These are phyloP conservation scores for Drosophila ambigua DNA, from an alignment of 1,140 invertebrate species.

Conservation along the genomic window DNA sequence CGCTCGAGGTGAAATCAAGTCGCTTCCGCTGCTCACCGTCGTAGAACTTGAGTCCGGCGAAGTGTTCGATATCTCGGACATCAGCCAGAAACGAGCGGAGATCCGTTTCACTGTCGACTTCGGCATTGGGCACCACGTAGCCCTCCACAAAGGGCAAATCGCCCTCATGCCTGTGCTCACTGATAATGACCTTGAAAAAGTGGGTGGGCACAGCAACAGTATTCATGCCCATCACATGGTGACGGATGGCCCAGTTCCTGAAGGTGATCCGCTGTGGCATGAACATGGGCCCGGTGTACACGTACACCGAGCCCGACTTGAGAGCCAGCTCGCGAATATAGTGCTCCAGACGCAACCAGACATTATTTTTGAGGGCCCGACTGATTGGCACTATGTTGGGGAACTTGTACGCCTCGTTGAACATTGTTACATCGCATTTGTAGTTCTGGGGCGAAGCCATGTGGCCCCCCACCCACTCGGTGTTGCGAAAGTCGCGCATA, in stretches of 20 bases:
- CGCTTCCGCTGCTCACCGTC: constrained; percentile 86
- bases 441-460: constrained; percentile 89
- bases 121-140: constrained; percentile 96
- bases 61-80: constrained; percentile 94
- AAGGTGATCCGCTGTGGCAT: constrained; percentile 92
- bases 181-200: constrained; percentile 97
- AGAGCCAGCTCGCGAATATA: constrained; percentile 92
- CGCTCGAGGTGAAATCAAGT: not conserved
- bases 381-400: constrained; percentile 99
- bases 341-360: constrained; percentile 95
- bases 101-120: constrained; percentile 90
- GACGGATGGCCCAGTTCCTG: constrained; percentile 96
- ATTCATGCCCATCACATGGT: constrained; percentile 97
- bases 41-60: constrained; percentile 96
- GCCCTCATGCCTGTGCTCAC: constrained; percentile 86
- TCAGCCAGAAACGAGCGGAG: constrained; percentile 92
- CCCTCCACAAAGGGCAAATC: constrained; percentile 93
- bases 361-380: constrained; percentile 95
- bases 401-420: constrained; percentile 90
- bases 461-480: constrained; percentile 91
- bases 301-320: constrained; percentile 93
- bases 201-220: constrained; percentile 99
- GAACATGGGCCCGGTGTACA: constrained; percentile 98
- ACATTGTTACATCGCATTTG: constrained; percentile 93
- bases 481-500: constrained; percentile 90